Conservation (phyloP, 2,888 invertebrate species). For the Synergus gifuensis region DNA sequence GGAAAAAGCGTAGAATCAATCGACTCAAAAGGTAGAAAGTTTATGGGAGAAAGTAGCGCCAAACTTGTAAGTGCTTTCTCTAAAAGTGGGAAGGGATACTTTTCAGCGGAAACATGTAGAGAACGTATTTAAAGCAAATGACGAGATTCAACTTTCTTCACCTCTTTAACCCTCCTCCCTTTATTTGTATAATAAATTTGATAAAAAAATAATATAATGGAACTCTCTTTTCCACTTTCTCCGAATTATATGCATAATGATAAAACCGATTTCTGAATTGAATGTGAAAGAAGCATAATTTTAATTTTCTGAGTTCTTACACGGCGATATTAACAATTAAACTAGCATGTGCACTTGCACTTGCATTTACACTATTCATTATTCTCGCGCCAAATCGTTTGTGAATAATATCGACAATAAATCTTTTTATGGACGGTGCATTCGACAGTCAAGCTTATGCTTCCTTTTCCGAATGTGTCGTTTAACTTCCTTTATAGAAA, state of each 20-base stretch:
- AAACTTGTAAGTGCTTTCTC: slow-evolving; percentile 39
- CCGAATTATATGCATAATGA: too few species aligned
- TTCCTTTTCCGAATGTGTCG: slow-evolving; percentile 18
- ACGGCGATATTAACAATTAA: too few species aligned
- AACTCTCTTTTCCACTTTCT: background rate
- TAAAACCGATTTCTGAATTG: too few species aligned
- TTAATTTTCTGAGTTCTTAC: too few species aligned
- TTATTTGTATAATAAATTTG: background rate
- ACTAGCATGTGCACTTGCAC: background rate
- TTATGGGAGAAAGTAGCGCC: slow-evolving; percentile 17
- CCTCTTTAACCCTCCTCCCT: background rate
- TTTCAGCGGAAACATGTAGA: slow-evolving; percentile 15
- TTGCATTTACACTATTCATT: slow-evolving; percentile 63
- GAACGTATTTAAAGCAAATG: slow-evolving; percentile 24
- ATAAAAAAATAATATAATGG: too few species aligned
- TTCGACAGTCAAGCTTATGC: slow-evolving; percentile 28
- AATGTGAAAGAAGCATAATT: too few species aligned
- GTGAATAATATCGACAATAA: slow-evolving; percentile 67
- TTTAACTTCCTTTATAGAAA: slow-evolving; percentile 6
- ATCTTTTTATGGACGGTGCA: slow-evolving; percentile 54
- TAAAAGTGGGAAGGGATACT: background rate
- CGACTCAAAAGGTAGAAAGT: slow-evolving; percentile 19
- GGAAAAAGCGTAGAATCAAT: slow-evolving; percentile 16
- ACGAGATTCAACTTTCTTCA: background rate
- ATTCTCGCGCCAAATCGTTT: slow-evolving; percentile 68